Conservation (phyloP, 2,888 invertebrate species). For the Tinea semifulvella region DNA sequence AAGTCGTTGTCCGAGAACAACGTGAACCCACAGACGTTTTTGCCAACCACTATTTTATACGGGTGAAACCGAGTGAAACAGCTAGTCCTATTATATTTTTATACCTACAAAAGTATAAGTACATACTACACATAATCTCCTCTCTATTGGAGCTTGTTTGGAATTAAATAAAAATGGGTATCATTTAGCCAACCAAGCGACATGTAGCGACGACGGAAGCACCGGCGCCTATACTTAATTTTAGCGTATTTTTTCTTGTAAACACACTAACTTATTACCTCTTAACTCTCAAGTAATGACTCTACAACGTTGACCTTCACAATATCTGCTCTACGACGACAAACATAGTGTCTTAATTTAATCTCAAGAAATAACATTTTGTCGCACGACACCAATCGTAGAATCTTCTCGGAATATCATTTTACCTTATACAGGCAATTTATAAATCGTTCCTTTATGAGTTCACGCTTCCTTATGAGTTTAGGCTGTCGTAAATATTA, state of each 20-base stretch:
- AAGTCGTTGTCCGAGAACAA: no score
- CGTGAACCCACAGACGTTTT: no score
- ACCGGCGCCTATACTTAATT: conserved; percentile 29
- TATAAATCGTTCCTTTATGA: conserved; percentile 7
- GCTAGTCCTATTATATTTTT: no score
- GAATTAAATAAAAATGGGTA: conserved; percentile 4
- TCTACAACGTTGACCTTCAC: conserved; percentile 37
- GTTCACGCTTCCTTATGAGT: conserved; percentile 13
- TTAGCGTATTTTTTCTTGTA: conserved; percentile 43
- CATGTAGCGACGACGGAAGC: conserved; percentile 21
- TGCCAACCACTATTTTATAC: no score
- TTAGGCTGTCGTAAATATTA: conserved; percentile 2
- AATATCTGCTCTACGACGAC: conserved; percentile 12
- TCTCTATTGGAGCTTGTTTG: no score
- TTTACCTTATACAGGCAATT: conserved; percentile 5
- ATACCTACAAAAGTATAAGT: no score
- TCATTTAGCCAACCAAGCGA: conserved; percentile 5
- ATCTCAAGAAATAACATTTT: conserved; percentile 17
- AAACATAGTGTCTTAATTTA: conserved; percentile 14
- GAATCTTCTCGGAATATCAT: conserved; percentile 9
- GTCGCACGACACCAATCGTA: not conserved
- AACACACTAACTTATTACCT: conserved; percentile 41
- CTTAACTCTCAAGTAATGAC: conserved; percentile 43
- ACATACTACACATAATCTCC: no score
- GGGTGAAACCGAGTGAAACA: no score